phyloP scores from a whole-genome alignment of 2,113 vertebrate genomes.

The Cheirogaleus medius region DNA sequence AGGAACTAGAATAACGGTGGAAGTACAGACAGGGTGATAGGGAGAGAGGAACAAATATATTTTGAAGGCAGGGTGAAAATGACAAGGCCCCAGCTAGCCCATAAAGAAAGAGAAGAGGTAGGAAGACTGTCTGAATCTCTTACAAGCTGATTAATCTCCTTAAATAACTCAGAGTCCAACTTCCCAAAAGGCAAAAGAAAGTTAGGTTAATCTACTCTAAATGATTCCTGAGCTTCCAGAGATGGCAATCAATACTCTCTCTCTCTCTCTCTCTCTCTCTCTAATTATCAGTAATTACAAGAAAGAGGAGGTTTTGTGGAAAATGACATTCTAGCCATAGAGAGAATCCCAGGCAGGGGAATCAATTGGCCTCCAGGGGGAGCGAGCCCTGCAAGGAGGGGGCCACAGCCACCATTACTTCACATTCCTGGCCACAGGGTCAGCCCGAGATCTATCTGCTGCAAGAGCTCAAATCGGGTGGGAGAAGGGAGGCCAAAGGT shows the following conservation, averaged over 20 bases:
- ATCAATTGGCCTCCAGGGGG: constrained; percentile 65
- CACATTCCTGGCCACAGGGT: background rate
- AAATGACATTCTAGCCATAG: constrained; percentile 79
- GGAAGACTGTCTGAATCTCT: constrained; percentile 61
- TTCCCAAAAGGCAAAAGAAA: constrained; percentile 79
- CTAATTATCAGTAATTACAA: constrained; percentile 84
- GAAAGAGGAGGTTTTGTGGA: constrained; percentile 71
- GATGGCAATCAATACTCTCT: constrained; percentile 81
- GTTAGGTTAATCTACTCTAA: constrained; percentile 86
- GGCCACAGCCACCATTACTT: background rate
- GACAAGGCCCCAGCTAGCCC: background rate
- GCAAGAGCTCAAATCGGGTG: background rate
- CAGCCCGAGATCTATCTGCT: background rate
- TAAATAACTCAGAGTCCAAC: constrained; percentile 82
- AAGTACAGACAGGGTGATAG: too few relatives aligned
- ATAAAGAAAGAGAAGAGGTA: background rate
- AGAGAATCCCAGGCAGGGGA: constrained; percentile 63
- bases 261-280: constrained; percentile 11
- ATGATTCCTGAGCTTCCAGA: constrained; percentile 80
- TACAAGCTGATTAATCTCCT: constrained; percentile 84
- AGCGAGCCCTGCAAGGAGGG: background rate
- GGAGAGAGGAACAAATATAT: background rate
- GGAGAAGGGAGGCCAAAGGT: background rate
- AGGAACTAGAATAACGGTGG: rapidly evolving
- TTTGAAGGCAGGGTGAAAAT: background rate